phyloP scores from a whole-genome alignment of 2,888 invertebrate genomes.

The Noctua janthe region DNA sequence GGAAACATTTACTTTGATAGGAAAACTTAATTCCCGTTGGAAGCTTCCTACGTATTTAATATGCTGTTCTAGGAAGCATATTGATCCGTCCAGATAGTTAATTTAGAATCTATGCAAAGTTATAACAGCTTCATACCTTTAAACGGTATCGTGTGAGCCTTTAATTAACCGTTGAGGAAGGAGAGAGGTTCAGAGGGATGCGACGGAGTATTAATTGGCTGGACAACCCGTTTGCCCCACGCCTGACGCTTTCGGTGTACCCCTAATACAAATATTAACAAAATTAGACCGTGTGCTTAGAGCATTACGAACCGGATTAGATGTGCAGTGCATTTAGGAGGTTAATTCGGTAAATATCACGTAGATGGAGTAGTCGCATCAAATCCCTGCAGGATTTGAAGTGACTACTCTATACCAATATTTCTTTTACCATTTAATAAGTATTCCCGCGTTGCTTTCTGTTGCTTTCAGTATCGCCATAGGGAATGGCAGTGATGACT shows the following conservation, averaged over 20 bases:
- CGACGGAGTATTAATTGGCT: conserved; percentile 54
- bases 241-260: conserved; percentile 25
- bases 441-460: conserved; percentile 5
- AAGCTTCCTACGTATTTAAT: conserved; percentile 18
- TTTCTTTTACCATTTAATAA: conserved; percentile 18
- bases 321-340: conserved; percentile 21
- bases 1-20: conserved; percentile 31
- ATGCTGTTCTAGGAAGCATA: conserved; percentile 16
- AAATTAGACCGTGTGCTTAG: conserved; percentile 58
- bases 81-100: conserved; percentile 44
- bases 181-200: conserved; percentile 23
- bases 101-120: conserved; percentile 40
- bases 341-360: conserved; percentile 25
- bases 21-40: conserved; percentile 31
- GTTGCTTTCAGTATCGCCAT: conserved; percentile 18
- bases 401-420: conserved; percentile 13
- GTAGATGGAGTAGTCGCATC: conserved; percentile 6
- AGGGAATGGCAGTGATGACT: background rate
- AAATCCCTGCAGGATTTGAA: conserved; percentile 24
- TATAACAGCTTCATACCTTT: conserved; percentile 48
- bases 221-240: conserved; percentile 47
- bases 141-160: conserved; percentile 54
- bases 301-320: conserved; percentile 41
- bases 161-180: conserved; percentile 53
- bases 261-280: conserved; percentile 57